These are phyloP conservation scores for Labeo catla DNA, from an alignment of 2,113 vertebrate genomes.

Conservation along the genomic window DNA sequence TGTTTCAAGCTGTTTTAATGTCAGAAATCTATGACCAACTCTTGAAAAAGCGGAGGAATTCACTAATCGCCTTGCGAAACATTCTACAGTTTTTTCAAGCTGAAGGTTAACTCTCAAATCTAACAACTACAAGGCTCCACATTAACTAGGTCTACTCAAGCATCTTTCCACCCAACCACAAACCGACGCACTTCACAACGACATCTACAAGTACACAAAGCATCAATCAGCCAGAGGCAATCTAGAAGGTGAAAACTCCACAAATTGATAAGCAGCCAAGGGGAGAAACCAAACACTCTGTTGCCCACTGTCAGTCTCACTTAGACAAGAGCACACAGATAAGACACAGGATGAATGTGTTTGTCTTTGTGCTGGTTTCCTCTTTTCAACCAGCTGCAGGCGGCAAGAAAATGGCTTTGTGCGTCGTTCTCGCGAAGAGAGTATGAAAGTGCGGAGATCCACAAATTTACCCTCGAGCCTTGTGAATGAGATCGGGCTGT, in stretches of 20 bases:
- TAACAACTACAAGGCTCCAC: neutral
- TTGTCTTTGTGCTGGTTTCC: constrained; percentile 14
- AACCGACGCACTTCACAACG: neutral
- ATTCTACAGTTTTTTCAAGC: neutral
- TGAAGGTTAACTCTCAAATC: neutral
- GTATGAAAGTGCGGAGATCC: neutral
- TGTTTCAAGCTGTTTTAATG: neutral
- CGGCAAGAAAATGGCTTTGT: neutral
- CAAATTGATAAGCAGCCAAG: constrained; percentile 47
- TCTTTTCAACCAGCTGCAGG: constrained; percentile 26
- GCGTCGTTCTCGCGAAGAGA: constrained; percentile 10
- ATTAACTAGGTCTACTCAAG: neutral
- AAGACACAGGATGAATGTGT: constrained; percentile 38
- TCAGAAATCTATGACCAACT: neutral
- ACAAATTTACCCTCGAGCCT: constrained; percentile 31
- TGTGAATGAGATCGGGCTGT: constrained; percentile 32
- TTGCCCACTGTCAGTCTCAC: constrained; percentile 42
- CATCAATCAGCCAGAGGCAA: constrained; percentile 7
- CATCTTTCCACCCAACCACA: neutral
- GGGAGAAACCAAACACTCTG: constrained; percentile 42
- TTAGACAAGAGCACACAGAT: constrained; percentile 42
- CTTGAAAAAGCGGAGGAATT: neutral
- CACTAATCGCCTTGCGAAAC: neutral
- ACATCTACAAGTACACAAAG: constrained; percentile 10
- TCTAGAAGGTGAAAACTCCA: constrained; percentile 25